Evolutionary conservation across 1,140 invertebrate species (phyloP).

Genomic region (Pseudobourletiella spinata): DNA sequence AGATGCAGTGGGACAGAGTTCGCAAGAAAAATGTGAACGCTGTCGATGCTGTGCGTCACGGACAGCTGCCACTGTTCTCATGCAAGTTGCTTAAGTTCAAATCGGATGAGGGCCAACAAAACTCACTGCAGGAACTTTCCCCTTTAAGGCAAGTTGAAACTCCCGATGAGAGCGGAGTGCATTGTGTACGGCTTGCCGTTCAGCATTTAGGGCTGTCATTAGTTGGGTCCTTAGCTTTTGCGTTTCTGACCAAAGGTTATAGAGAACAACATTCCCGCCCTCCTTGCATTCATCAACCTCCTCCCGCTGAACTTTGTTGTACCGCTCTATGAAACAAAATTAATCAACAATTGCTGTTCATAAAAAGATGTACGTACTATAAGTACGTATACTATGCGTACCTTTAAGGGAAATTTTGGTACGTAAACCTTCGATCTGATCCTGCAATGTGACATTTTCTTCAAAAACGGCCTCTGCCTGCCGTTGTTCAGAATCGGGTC

Average conservation of each 20-base stretch:
- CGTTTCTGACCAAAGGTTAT: neutral
- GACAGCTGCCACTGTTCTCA: too few relatives aligned
- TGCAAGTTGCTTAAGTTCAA: too few relatives aligned
- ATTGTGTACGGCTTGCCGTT: constrained; percentile 11
- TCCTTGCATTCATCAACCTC: neutral
- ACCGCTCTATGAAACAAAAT: constrained; percentile 10
- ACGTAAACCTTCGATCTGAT: constrained; percentile 31
- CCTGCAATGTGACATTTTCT: constrained; percentile 11
- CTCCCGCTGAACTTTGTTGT: constrained; percentile 15
- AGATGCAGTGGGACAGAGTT: too few relatives aligned
- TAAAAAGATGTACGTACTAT: neutral
- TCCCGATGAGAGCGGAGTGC: constrained; percentile 15
- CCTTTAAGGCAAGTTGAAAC: constrained; percentile 14
- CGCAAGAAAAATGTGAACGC: too few relatives aligned
- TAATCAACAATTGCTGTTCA: neutral
- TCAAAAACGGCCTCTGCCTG: constrained; percentile 12
- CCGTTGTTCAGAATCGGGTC: constrained; percentile 7
- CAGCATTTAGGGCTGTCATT: constrained; percentile 6
- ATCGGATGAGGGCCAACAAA: too few relatives aligned
- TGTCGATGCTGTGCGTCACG: too few relatives aligned
- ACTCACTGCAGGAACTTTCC: neutral
- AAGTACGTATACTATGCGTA: neutral
- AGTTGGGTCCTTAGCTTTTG: constrained; percentile 2
- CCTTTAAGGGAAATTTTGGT: constrained; percentile 30
- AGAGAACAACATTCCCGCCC: neutral